These are phyloP conservation scores for Chaetodon trifascialis DNA, from an alignment of 2,113 vertebrate genomes.

Conservation along the genomic window DNA sequence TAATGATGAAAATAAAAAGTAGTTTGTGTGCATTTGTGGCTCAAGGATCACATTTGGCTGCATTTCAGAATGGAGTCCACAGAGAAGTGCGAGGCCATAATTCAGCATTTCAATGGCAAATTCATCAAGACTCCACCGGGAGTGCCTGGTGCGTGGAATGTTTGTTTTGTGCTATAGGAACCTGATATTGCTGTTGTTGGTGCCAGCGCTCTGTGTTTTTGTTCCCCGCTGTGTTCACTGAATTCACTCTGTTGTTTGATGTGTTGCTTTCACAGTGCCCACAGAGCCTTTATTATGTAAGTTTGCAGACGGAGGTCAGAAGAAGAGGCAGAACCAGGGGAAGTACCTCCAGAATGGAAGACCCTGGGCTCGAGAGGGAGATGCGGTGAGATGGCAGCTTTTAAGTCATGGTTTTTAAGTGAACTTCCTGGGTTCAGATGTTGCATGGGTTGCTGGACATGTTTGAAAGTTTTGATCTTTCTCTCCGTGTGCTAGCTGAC, in stretches of 20 bases:
- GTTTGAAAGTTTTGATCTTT: not conserved
- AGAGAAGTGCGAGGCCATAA: constrained; percentile 94
- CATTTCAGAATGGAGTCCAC: constrained; percentile 93
- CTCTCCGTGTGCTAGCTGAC: not conserved
- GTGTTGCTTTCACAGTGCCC: constrained; percentile 83
- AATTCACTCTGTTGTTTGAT: constrained; percentile 62
- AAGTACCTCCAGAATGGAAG: constrained; percentile 93
- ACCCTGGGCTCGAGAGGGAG: constrained; percentile 90
- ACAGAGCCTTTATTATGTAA: constrained; percentile 95
- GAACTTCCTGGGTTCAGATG: not conserved
- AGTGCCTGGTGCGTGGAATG: constrained; percentile 86
- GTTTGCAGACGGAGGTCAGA: constrained; percentile 96
- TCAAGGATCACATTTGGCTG: constrained; percentile 6
- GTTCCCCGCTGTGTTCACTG: constrained; percentile 40
- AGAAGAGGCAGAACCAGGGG: constrained; percentile 93
- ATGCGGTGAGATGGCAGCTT: constrained; percentile 82
- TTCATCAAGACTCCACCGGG: constrained; percentile 93
- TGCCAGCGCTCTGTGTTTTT: constrained; percentile 44
- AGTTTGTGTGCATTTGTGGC: not conserved
- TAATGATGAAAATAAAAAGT: not conserved
- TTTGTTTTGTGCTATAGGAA: constrained; percentile 53
- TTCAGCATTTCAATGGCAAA: constrained; percentile 96
- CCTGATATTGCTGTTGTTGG: constrained; percentile 49
- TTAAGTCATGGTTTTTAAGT: not conserved
- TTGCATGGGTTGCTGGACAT: not conserved